Percentiles rank a stretch among this genome's conserved stretches.
Conservation (phyloP, 2,888 invertebrate species). For the Tetragonisca angustula region DNA sequence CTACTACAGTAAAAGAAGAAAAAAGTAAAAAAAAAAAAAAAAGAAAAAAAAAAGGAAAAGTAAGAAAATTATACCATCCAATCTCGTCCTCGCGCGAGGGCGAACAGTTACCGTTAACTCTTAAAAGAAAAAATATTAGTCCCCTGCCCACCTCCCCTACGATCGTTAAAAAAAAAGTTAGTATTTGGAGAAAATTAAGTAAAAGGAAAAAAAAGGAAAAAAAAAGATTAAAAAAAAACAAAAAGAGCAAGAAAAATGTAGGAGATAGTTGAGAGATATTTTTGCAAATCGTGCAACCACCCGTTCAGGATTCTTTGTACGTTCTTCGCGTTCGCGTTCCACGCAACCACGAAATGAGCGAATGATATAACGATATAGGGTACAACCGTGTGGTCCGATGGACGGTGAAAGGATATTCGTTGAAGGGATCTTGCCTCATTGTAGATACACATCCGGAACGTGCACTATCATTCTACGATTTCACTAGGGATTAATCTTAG, state of each 20-base stretch:
- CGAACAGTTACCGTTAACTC: slow-evolving; percentile 51
- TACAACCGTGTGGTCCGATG: slow-evolving; percentile 49
- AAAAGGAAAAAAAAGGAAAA: slow-evolving; percentile 11
- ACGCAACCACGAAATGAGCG: slow-evolving; percentile 48
- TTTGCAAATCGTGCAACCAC: slow-evolving; percentile 49
- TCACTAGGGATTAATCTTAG: slow-evolving; percentile 27
- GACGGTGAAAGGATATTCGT: slow-evolving; percentile 56
- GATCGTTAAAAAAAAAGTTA: slow-evolving; percentile 42
- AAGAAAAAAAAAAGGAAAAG: background rate
- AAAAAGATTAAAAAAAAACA: slow-evolving; percentile 20
- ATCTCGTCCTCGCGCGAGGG: slow-evolving; percentile 36
- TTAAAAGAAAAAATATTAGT: slow-evolving; percentile 39
- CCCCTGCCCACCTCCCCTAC: slow-evolving; percentile 2
- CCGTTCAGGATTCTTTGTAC: slow-evolving; percentile 53
- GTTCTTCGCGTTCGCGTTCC: slow-evolving; percentile 67
- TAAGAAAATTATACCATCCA: slow-evolving; percentile 52
- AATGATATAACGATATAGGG: slow-evolving; percentile 50
- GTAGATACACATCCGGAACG: slow-evolving; percentile 71
- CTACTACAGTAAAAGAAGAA: slow-evolving; percentile 28
- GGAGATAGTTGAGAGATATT: slow-evolving; percentile 60
- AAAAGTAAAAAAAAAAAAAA: background rate
- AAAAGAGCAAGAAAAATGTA: slow-evolving; percentile 31
- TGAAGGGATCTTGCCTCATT: slow-evolving; percentile 73
- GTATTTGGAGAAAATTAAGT: slow-evolving; percentile 43
- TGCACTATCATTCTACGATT: slow-evolving; percentile 60